Base-by-base conservation (phyloP, 2,113 vertebrate species). In the Electrona antarctica region DNA sequence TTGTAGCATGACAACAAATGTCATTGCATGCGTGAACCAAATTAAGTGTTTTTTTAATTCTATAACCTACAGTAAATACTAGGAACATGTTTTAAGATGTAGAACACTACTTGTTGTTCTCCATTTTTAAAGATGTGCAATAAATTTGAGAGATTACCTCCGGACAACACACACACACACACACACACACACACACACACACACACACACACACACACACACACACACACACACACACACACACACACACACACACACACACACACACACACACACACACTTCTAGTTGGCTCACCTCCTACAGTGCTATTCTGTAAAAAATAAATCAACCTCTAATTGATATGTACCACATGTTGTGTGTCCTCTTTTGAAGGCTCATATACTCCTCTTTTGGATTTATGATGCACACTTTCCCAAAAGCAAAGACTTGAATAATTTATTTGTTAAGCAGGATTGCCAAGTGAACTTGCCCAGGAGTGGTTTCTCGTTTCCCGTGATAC, bases 381-480 rank as follows among this genome's bases (percentile, higher is more conserved):
- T 6, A 33, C 59, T 69, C 60, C 59, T 41, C 58, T 76, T 29
- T 61, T 46, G 71, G 11, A 68, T 60, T 57, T 70, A 11, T 48
- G 47, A 12, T 14, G 4, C 54, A 48, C 49, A 14, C 51, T 73
- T 64, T 70, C 66, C 46, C 7, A 62, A 51, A 51, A 79, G 73
- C 73, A 83, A 74, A 79, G 61, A 46, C 56, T 41, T 87, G 65
- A 89, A 89, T 83, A 77, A 83, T 87, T 90, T 74, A 81, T 54
- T 56, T 58, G 73, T 59, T 70, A 75, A 84, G 74, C 76, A 63
- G 57, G 77, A 76, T 59, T 70, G 69, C 65, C 73, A 67, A 9
- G 52, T 10, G 47, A 67, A 75, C 77, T 81, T 64, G 71, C 69
- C 69, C 58, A 21, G 48, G n/a, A 56, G 60, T 6, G 21, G 33